Percentiles rank a stretch among this genome's conserved stretches.
Conservation (phyloP, 2,113 vertebrate genomes). For the Malaclemys terrapin region DNA sequence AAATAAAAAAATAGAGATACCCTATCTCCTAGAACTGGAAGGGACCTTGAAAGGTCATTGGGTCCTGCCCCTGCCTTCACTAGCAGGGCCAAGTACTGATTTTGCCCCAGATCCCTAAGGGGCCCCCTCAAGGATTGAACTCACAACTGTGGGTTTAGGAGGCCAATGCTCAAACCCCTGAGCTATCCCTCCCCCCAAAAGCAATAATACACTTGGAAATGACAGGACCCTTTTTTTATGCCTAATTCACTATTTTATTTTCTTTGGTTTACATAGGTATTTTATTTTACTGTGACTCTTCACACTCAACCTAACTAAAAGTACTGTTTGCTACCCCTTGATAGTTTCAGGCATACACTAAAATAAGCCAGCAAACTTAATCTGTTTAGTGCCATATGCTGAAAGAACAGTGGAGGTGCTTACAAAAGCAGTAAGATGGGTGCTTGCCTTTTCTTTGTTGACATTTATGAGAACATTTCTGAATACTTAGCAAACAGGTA, state of each 20-base stretch:
- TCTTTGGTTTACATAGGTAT: background rate
- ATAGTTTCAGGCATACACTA: background rate
- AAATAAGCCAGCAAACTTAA: background rate
- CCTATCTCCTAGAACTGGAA: too few relatives aligned
- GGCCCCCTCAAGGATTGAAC: too few relatives aligned
- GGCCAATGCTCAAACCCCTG: too few relatives aligned
- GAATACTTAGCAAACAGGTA: background rate
- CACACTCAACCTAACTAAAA: background rate
- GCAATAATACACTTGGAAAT: background rate
- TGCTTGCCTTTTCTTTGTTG: background rate
- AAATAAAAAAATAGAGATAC: too few relatives aligned
- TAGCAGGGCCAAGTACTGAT: too few relatives aligned
- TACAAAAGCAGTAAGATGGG: background rate
- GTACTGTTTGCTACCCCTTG: background rate
- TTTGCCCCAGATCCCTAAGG: too few relatives aligned
- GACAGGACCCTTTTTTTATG: background rate
- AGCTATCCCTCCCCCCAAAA: background rate
- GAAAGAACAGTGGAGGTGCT: background rate
- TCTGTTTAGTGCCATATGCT: background rate
- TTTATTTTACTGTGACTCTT: background rate
- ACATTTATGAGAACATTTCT: background rate
- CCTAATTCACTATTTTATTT: background rate
- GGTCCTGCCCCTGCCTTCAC: too few relatives aligned
- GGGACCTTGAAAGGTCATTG: too few relatives aligned
- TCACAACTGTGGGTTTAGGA: too few relatives aligned